phyloP scores from a whole-genome alignment of 2,888 invertebrate genomes.

The Phaedon cochleariae region DNA sequence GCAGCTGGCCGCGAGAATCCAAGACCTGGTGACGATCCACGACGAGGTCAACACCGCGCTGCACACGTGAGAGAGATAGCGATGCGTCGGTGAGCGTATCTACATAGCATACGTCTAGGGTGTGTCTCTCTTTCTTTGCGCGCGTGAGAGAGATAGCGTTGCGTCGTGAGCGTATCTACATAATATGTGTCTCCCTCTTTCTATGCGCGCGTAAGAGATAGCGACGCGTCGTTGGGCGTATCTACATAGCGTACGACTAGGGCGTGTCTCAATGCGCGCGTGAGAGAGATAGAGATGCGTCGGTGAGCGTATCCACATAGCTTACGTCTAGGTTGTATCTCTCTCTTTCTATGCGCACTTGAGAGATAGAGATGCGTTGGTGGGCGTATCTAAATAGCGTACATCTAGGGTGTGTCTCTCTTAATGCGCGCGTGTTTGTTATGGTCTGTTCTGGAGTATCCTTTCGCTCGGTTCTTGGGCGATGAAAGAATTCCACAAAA shows the following conservation, averaged over 20 bases:
- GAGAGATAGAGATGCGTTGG: constrained; percentile 39
- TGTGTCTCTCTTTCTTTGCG: constrained; percentile 27
- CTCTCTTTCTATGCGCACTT: constrained; percentile 77
- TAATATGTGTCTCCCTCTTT: too few species aligned
- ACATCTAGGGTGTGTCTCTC: too few species aligned
- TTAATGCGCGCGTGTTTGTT: too few species aligned
- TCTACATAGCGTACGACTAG: constrained; percentile 47
- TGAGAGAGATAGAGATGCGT: too few species aligned
- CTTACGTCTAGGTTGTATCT: too few species aligned
- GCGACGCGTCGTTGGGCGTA: constrained; percentile 38
- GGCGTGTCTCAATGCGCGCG: constrained; percentile 30
- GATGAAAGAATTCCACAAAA: not conserved
- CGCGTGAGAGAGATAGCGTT: too few species aligned
- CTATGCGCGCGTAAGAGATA: constrained; percentile 69
- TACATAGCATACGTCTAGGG: constrained; percentile 47
- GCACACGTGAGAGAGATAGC: constrained; percentile 67
- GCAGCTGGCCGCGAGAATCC: constrained; percentile 82
- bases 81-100: constrained; percentile 39
- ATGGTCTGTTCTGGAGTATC: not conserved
- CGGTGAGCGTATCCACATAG: too few species aligned
- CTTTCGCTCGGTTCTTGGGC: constrained; percentile 22
- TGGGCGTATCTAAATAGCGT: constrained; percentile 46
- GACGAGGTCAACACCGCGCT: constrained; percentile 83
- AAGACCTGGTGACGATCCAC: constrained; percentile 83
- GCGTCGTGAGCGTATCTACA: too few species aligned